Percentiles rank a stretch among this genome's conserved stretches.
Evolutionary conservation across 30 jellyfish, hydroid and myxozoan species (phyloP).

Genomic region (Hydractinia echinata): DNA sequence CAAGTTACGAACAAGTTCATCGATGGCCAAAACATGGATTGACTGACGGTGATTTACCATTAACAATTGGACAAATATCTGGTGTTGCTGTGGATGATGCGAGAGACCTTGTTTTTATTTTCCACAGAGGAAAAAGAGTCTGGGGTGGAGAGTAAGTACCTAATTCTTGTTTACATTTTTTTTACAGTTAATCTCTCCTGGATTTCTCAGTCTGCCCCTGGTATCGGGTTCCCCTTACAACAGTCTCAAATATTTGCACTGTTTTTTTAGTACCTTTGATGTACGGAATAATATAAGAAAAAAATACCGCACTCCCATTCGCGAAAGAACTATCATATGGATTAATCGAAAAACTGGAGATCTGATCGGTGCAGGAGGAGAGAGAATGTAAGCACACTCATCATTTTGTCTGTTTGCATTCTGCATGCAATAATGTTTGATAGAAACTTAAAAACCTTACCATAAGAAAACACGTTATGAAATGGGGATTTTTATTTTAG

Average conservation of each 20-base stretch:
- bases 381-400: slow-evolving; percentile 45
- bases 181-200: neutral
- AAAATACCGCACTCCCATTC: slow-evolving; percentile 52
- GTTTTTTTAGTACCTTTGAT: slow-evolving; percentile 66
- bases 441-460: neutral
- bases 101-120: slow-evolving; percentile 68
- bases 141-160: slow-evolving; percentile 68
- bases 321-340: slow-evolving; percentile 75
- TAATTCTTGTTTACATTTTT: neutral
- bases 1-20: slow-evolving; percentile 26
- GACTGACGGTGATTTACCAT: slow-evolving; percentile 52
- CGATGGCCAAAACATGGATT: slow-evolving; percentile 47
- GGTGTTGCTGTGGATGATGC: slow-evolving; percentile 78
- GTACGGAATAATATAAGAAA: slow-evolving; percentile 35
- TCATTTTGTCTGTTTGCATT: neutral
- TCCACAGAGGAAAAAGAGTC: slow-evolving; percentile 81
- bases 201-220: too few species aligned
- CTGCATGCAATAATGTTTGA: neutral
- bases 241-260: neutral
- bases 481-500: slow-evolving; percentile 22
- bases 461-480: too few species aligned
- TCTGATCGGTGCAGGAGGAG: slow-evolving; percentile 58
- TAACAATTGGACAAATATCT: slow-evolving; percentile 69
- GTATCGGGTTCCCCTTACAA: too few species aligned
- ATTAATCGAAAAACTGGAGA: slow-evolving; percentile 65